Conservation (phyloP, 2,113 vertebrate species). For the Myotis davidii region DNA sequence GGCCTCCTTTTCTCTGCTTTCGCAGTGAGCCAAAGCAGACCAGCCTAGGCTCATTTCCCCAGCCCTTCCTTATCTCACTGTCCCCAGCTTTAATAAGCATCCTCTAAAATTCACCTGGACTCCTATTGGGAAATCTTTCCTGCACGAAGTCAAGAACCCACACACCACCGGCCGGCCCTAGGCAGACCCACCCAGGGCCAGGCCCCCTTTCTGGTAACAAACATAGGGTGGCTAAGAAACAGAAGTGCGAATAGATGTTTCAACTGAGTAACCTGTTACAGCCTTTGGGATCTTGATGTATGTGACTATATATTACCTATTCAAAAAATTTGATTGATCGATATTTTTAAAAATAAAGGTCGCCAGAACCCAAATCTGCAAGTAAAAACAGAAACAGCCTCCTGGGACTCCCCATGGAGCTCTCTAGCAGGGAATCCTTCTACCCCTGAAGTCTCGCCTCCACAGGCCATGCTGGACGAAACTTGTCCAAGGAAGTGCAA, state of each 20-base stretch:
- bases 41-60: too few relatives aligned
- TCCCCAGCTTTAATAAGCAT: too few relatives aligned
- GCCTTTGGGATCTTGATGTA: neutral
- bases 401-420: neutral
- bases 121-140: too few relatives aligned
- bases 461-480: accelerated
- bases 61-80: too few relatives aligned
- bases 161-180: neutral
- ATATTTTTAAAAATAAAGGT: neutral
- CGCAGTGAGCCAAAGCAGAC: too few relatives aligned
- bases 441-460: neutral
- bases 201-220: neutral
- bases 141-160: neutral
- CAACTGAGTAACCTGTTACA: neutral
- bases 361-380: neutral
- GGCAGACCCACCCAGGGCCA: neutral
- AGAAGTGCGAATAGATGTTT: neutral
- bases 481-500: neutral
- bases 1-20: too few relatives aligned
- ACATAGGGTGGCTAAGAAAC: neutral
- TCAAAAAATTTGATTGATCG: neutral
- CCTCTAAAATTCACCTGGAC: too few relatives aligned
- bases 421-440: accelerated
- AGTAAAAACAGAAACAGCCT: neutral
- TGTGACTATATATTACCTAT: neutral